Evolutionary conservation across 2,113 vertebrate species (phyloP), one percentile per base, ranked within the genome.

Genomic region (Sialia sialis): DNA sequence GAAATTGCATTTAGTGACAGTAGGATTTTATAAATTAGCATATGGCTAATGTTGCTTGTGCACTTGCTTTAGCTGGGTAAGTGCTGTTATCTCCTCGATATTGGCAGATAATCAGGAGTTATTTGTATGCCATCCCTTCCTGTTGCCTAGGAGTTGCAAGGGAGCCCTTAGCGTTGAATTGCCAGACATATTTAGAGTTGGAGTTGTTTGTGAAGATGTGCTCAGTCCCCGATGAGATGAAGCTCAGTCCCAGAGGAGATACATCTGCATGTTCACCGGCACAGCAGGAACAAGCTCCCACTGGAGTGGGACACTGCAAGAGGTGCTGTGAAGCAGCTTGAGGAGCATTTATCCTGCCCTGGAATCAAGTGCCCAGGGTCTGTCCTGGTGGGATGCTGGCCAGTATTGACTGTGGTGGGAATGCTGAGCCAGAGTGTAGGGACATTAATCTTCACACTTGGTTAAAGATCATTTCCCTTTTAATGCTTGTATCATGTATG

Each of bases 241-340:
- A 39, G 7, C 29, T 74, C 26, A 10, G 39, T 23, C 39, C 21
- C 41, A 39, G 62, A 46, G 41, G 16, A 68, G 39, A 25, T 4
- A 6, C 0, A 0, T 82, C 32, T 29, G 15, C 10, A 5, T 5
- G 1, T 46, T 34, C 51, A 43, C 6, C 0, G 2, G 44, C 2
- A 3, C 39, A 55, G 38, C 48, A 68, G 49, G 62, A 82, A 4
- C 10, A 16, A 14, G 43, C 29, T 87, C 23, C 26, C 0, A 0
- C 49, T 59, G 29, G 0, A 3, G 7, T 46, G 36, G 51, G 18
- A 39, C 49, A 18, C 44, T 38, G 38, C 59, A 66, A 38, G 16
- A 16, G 22, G 29, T 16, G 1, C n/a, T 27, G 18, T 7, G 14
- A 9, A 48, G 36, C 10, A 70, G 32, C 34, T 27, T 4, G 29